A percentile compares a stretch with the other conserved stretches of the same genome.
These are phyloP conservation scores for Lerista edwardsae DNA, from an alignment of 2,797 vertebrate genomes.

Conservation along the genomic window DNA sequence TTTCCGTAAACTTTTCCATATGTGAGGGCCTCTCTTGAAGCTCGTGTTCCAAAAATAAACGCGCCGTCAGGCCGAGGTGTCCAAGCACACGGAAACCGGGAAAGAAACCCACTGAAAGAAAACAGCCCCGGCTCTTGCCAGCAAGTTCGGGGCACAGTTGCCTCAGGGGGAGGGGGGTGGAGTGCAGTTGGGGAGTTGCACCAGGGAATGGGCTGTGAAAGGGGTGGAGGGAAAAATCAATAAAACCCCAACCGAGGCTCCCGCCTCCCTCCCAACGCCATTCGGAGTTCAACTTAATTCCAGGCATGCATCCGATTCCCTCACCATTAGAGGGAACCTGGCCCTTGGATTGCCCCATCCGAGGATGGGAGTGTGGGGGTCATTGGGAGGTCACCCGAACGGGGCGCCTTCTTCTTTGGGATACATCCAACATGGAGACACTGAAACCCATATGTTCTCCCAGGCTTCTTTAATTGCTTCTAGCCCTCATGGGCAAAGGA, in stretches of 20 bases:
- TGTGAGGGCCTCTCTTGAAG: slow-evolving; percentile 42
- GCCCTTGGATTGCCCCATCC: slow-evolving; percentile 19
- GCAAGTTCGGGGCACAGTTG: neutral
- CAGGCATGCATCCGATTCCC: slow-evolving; percentile 11
- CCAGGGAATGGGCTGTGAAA: slow-evolving; percentile 14
- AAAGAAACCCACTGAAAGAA: slow-evolving; percentile 23
- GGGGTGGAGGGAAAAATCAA: neutral
- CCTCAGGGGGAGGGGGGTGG: neutral
- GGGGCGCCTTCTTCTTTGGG: slow-evolving; percentile 21
- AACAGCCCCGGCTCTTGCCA: slow-evolving; percentile 20
- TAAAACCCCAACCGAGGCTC: neutral
- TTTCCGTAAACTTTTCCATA: slow-evolving; percentile 54
- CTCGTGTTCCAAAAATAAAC: slow-evolving; percentile 53
- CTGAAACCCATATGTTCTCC: slow-evolving; percentile 26
- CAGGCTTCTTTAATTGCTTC: slow-evolving; percentile 6
- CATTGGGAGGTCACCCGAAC: slow-evolving; percentile 1
- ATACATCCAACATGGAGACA: slow-evolving; percentile 1
- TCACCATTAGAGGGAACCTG: slow-evolving; percentile 2
- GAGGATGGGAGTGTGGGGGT: slow-evolving; percentile 22
- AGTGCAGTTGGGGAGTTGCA: neutral
- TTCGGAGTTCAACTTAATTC: slow-evolving; percentile 14
- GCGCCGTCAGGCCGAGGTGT: slow-evolving; percentile 46
- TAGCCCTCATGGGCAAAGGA: slow-evolving; percentile 26
- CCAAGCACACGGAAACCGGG: slow-evolving; percentile 28
- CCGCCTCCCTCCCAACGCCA: neutral